These are phyloP conservation scores for Mesitornis unicolor DNA, from an alignment of 2,113 vertebrate species.

Conservation along the genomic window DNA sequence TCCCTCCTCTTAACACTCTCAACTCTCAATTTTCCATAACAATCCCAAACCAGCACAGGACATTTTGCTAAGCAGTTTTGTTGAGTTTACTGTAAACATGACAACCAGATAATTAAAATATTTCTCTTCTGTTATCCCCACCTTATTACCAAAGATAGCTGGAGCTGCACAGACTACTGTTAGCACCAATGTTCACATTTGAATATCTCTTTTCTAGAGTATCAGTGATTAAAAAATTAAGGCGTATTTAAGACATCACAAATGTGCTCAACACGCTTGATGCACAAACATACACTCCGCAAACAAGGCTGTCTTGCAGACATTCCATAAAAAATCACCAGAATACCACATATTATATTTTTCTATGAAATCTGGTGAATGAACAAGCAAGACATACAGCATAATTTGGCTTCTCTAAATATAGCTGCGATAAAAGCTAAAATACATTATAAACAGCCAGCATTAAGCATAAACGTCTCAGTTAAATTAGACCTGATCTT, in stretches of 20 bases:
- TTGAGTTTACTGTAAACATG: not conserved
- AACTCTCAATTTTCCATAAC: not conserved
- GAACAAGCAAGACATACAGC: not conserved
- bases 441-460: not conserved
- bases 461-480: not conserved
- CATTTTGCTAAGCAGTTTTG: not conserved
- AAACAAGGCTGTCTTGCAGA: not conserved
- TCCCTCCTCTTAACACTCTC: not conserved
- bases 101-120: not conserved
- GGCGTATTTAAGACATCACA: not conserved
- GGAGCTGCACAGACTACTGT: not conserved
- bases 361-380: not conserved
- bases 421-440: not conserved
- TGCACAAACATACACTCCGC: not conserved
- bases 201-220: not conserved
- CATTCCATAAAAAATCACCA: not conserved
- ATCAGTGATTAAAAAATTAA: not conserved
- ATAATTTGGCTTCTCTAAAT: not conserved
- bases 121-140: not conserved
- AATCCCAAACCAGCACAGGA: not conserved
- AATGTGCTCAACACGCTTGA: not conserved
- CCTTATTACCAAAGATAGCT: not conserved
- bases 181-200: not conserved
- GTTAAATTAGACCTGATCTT: not conserved
- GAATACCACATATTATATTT: not conserved